These are phyloP conservation scores for Bathynomus jamesi DNA, from an alignment of 1,140 invertebrate species.

Conservation along the genomic window DNA sequence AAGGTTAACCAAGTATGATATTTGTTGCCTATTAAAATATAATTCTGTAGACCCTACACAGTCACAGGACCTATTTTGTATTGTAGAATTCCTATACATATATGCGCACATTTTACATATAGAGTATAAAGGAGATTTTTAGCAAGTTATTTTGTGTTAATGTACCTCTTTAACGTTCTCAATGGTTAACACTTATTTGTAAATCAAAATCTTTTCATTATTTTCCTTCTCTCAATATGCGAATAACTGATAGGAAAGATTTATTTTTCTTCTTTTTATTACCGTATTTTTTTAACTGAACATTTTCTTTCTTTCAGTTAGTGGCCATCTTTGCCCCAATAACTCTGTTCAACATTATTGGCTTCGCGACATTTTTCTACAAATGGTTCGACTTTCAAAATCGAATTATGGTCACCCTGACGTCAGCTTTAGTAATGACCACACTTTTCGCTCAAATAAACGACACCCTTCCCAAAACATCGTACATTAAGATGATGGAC, in stretches of 20 bases:
- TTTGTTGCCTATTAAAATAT: too few relatives aligned
- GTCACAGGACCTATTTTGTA: too few relatives aligned
- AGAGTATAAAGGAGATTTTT: not conserved
- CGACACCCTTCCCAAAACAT: constrained; percentile 24
- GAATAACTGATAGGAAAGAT: not conserved
- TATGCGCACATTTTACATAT: too few relatives aligned
- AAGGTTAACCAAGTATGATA: too few relatives aligned
- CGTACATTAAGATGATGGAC: too few relatives aligned
- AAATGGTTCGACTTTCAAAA: constrained; percentile 28
- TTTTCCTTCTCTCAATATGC: not conserved
- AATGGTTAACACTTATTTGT: not conserved
- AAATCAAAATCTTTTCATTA: not conserved
- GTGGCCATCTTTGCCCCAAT: constrained; percentile 17
- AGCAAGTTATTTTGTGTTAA: not conserved
- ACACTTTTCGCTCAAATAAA: constrained; percentile 26
- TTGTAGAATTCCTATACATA: too few relatives aligned
- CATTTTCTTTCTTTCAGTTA: not conserved
- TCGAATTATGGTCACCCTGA: constrained; percentile 28
- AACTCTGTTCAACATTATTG: constrained; percentile 14
- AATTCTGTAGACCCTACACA: too few relatives aligned
- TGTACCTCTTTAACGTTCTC: not conserved
- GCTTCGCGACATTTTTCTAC: constrained; percentile 19
- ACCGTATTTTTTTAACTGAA: not conserved
- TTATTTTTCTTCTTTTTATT: not conserved
- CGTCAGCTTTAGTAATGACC: constrained; percentile 18